These are phyloP conservation scores for Sprattus sprattus DNA, from an alignment of 2,113 vertebrate genomes.

Conservation along the genomic window DNA sequence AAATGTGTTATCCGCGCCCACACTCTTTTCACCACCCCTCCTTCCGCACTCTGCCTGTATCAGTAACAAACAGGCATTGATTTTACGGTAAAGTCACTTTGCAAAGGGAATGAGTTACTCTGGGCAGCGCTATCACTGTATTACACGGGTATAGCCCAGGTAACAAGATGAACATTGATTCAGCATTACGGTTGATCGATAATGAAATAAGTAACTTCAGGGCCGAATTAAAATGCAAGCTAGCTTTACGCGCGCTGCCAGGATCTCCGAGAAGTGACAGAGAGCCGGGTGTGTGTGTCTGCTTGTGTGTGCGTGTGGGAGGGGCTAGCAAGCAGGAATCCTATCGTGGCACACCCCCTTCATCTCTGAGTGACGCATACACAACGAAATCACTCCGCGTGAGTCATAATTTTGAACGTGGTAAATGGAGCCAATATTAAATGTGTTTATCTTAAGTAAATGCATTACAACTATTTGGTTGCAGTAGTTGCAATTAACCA, in stretches of 20 bases:
- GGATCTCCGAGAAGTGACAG: slow-evolving; percentile 84
- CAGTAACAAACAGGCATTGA: slow-evolving; percentile 91
- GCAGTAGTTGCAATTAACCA: background rate
- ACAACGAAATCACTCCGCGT: slow-evolving; percentile 22
- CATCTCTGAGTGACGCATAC: slow-evolving; percentile 30
- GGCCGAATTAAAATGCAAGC: slow-evolving; percentile 98
- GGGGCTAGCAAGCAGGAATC: slow-evolving; percentile 21
- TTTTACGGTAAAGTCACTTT: slow-evolving; percentile 98
- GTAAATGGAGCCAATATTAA: background rate
- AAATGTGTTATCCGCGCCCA: slow-evolving; percentile 33
- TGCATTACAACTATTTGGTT: background rate
- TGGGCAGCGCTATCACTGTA: slow-evolving; percentile 94
- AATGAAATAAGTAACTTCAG: slow-evolving; percentile 98
- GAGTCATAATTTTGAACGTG: slow-evolving; percentile 15
- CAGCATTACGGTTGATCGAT: slow-evolving; percentile 98
- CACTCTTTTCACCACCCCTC: slow-evolving; percentile 50
- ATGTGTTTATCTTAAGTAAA: slow-evolving; percentile 11
- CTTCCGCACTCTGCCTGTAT: slow-evolving; percentile 79
- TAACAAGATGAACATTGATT: slow-evolving; percentile 99
- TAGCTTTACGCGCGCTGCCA: slow-evolving; percentile 79
- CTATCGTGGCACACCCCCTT: slow-evolving; percentile 24
- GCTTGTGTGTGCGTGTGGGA: slow-evolving; percentile 33
- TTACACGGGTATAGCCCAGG: slow-evolving; percentile 94
- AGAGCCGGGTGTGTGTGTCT: slow-evolving; percentile 54
- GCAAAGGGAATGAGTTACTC: slow-evolving; percentile 93